Base-by-base conservation (phyloP, 2,113 vertebrate genomes). In the Pygoscelis adeliae region DNA sequence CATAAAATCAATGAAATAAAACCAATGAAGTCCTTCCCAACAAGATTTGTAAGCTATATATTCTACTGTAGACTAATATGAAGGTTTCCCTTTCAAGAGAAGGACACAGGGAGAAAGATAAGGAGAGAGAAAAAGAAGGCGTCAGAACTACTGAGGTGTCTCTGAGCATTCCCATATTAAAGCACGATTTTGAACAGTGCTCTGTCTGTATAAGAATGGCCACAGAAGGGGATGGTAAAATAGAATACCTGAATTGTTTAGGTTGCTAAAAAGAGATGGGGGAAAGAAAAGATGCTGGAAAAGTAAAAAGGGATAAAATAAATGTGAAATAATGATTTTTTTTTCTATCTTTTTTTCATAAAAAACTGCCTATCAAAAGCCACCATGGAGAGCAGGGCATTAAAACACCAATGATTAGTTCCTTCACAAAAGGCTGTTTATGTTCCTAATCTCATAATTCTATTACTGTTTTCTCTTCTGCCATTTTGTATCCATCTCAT, bases 391-490 rank as follows among this genome's bases (percentile, higher is more conserved):
- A 83, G 6, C 7, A 66, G 18, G 20, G 17, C 19, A 42, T 7
- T 44, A 44, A 73, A 61, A 20, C 3, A 62, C 5, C 22, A 42
- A 10, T 58, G 2, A 36, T 38, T 44, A 50, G 3, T 27, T 92
- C 15, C 27, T 82, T 44, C 5, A 59, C 49, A 65, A 88, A 79
- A 56, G 14, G 3, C 50, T 11, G 4, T 65, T 59, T 59, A 34
- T 44, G 3, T n/a, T 81, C 14, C 12, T 47, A 38, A 46, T 50
- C 11, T 52, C 13, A 42, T 40, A 61, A 69, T 62, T 86, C 34
- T 36, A 11, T 72, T 46, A 34, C 6, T 0, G 6, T 73, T 9
- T 52, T 69, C 11, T 69, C 15, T 3, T 1, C 30, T 6, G 2
- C 15, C 11, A 36, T 62, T 81, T 61, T 89, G 5, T 40, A 67